These are phyloP conservation scores for Aleiodes sp. DNA, from an alignment of 1,140 invertebrate species.

Conservation along the genomic window DNA sequence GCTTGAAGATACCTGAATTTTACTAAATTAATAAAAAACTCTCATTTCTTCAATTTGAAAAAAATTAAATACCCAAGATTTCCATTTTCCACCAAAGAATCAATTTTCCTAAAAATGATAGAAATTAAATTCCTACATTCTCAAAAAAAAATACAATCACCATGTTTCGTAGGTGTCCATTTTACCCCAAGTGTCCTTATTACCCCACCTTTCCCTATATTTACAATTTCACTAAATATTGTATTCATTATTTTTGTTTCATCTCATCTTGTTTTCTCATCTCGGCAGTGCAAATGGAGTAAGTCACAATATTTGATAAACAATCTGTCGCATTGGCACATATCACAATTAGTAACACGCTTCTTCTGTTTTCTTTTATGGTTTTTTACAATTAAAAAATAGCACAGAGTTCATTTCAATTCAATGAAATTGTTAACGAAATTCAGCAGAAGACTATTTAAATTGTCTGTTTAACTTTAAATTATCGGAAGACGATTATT, in stretches of 20 bases:
- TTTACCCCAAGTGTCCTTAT: too few species aligned
- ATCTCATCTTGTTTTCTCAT: background rate
- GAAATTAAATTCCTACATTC: too few species aligned
- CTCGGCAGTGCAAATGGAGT: slow-evolving; percentile 44
- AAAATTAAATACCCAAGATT: too few species aligned
- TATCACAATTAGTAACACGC: slow-evolving; percentile 51
- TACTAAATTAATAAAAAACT: too few species aligned
- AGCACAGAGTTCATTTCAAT: slow-evolving; percentile 6
- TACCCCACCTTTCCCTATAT: too few species aligned
- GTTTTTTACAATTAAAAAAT: slow-evolving; percentile 8
- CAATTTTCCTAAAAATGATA: too few species aligned
- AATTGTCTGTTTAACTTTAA: background rate
- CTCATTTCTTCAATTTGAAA: too few species aligned
- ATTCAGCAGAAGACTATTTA: slow-evolving; percentile 15
- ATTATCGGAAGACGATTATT: slow-evolving; percentile 29
- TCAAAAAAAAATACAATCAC: too few species aligned
- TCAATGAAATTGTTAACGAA: background rate
- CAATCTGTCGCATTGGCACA: slow-evolving; percentile 53
- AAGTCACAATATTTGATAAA: slow-evolving; percentile 21
- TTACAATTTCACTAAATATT: slow-evolving; percentile 4
- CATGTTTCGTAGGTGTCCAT: too few species aligned
- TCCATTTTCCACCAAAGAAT: too few species aligned
- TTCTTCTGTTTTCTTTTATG: slow-evolving; percentile 16
- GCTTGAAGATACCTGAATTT: too few species aligned
- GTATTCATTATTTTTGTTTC: background rate